These are phyloP conservation scores for Fregetta grallaria DNA, from an alignment of 2,113 vertebrate genomes.

Conservation along the genomic window DNA sequence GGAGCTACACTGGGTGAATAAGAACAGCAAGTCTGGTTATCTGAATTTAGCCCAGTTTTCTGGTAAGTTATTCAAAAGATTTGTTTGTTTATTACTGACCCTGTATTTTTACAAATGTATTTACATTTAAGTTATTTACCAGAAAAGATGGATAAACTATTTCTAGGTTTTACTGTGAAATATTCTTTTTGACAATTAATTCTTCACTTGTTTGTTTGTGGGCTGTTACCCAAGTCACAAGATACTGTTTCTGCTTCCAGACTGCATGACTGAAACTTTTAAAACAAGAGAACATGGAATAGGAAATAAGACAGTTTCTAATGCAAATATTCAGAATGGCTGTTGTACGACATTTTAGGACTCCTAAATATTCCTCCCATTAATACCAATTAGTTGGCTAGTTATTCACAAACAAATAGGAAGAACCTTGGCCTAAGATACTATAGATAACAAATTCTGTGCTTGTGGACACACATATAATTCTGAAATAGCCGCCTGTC, in stretches of 20 bases:
- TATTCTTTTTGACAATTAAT: not conserved
- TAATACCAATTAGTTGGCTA: not conserved
- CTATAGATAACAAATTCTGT: not conserved
- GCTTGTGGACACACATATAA: not conserved
- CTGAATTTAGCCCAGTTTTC: not conserved
- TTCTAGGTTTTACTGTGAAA: not conserved
- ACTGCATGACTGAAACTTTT: not conserved
- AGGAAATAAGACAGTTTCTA: not conserved
- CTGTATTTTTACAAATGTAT: not conserved
- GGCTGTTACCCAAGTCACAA: not conserved
- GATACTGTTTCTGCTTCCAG: not conserved
- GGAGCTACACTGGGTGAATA: not conserved
- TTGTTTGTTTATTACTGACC: not conserved
- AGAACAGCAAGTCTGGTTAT: not conserved
- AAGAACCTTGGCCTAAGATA: not conserved
- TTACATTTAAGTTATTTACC: not conserved
- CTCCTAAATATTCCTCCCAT: not conserved
- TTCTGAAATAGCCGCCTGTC: not conserved
- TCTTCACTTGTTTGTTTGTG: not conserved
- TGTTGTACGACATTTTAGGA: not conserved
- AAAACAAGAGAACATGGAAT: not conserved
- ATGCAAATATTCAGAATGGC: not conserved
- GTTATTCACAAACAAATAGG: not conserved
- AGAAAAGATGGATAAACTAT: not conserved
- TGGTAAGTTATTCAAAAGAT: not conserved